A percentile compares a stretch with the other conserved stretches of the same genome.
Evolutionary conservation across 2,888 invertebrate species (phyloP).

Genomic region (Macaria notata): DNA sequence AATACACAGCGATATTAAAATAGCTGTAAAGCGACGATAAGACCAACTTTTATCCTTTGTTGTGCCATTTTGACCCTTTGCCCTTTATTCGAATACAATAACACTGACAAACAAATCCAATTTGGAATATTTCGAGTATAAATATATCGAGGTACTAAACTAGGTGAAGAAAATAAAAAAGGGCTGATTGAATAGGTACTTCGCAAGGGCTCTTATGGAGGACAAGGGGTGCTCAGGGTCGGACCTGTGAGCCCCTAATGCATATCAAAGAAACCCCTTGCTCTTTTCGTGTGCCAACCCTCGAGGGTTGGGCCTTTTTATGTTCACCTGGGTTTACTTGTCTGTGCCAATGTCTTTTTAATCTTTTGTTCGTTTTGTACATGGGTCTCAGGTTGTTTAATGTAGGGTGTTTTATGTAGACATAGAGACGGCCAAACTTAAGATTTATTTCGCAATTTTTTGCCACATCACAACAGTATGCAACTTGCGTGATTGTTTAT

Average conservation of each 20-base stretch:
- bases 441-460: no score
- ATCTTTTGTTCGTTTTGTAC: conserved; percentile 20
- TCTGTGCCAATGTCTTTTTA: conserved; percentile 22
- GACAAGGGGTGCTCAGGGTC: conserved; percentile 59
- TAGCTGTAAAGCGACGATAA: conserved; percentile 62
- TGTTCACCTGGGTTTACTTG: conserved; percentile 56
- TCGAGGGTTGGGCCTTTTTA: conserved; percentile 54
- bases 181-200: conserved; percentile 66
- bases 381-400: conserved; percentile 8
- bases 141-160: conserved; percentile 69
- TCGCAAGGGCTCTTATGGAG: conserved; percentile 68
- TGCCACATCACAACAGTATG: no score
- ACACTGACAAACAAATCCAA: conserved; percentile 71
- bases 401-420: neutral
- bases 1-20: conserved; percentile 53
- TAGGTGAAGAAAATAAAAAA: conserved; percentile 56
- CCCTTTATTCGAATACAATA: conserved; percentile 58
- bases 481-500: no score
- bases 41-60: conserved; percentile 55
- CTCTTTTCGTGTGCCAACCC: conserved; percentile 72
- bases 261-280: conserved; percentile 66
- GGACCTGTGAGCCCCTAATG: conserved; percentile 58
- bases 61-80: conserved; percentile 58
- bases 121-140: conserved; percentile 60
- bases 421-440: no score